These are phyloP conservation scores for Leucophenga varia DNA, from an alignment of 1,140 invertebrate genomes.

Conservation along the genomic window DNA sequence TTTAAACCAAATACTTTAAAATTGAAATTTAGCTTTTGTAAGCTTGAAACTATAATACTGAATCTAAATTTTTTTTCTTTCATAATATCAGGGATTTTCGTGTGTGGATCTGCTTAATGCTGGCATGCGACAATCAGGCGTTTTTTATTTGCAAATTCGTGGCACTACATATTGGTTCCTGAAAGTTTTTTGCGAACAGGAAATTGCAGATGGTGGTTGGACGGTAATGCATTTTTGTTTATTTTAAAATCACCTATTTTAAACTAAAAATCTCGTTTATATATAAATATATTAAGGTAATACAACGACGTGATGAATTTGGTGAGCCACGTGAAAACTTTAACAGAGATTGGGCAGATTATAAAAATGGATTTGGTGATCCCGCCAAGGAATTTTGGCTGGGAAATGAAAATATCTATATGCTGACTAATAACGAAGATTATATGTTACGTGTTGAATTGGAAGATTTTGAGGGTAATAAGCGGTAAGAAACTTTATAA, in stretches of 20 bases:
- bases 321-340: constrained; percentile 87
- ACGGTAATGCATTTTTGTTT: constrained; percentile 67
- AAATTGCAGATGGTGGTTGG: constrained; percentile 88
- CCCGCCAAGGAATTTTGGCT: constrained; percentile 89
- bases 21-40: no score
- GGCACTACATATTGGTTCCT: constrained; percentile 90
- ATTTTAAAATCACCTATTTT: constrained; percentile 15
- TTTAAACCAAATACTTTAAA: no score
- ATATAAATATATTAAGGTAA: constrained; percentile 64
- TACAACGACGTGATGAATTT: constrained; percentile 85
- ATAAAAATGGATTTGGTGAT: constrained; percentile 93
- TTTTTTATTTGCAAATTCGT: constrained; percentile 85
- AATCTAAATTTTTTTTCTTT: constrained; percentile 22
- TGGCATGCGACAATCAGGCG: constrained; percentile 81
- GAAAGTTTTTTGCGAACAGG: constrained; percentile 89
- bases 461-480: constrained; percentile 92
- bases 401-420: constrained; percentile 92
- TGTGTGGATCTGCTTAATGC: constrained; percentile 81
- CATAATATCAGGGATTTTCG: constrained; percentile 75
- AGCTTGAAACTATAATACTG: no score
- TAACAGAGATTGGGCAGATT: constrained; percentile 92
- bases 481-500: constrained; percentile 63
- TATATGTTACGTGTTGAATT: constrained; percentile 86
- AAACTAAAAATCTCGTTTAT: background rate
- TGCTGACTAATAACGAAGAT: constrained; percentile 92